These are phyloP conservation scores for Mesoclemmys tuberculata DNA, from an alignment of 2,113 vertebrate species.

Conservation along the genomic window DNA sequence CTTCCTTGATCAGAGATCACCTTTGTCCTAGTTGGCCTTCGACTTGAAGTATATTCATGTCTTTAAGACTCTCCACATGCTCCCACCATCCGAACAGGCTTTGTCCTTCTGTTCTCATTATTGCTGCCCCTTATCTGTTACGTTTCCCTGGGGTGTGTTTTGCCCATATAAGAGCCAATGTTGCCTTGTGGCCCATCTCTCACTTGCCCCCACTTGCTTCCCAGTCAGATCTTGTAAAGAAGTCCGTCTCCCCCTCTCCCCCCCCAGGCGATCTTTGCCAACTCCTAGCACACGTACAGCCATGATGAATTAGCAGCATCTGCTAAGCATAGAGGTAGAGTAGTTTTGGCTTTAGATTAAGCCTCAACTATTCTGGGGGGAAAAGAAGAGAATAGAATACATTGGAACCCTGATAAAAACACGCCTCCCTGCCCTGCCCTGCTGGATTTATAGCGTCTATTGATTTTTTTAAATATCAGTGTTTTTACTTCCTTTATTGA, in stretches of 20 bases:
- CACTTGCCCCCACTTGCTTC: background rate
- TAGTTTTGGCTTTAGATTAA: background rate
- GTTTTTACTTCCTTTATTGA: background rate
- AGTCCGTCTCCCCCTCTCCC: too few relatives aligned
- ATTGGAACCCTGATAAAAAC: background rate
- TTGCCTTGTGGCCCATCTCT: background rate
- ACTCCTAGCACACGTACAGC: background rate
- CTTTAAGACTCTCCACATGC: background rate
- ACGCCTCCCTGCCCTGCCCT: background rate
- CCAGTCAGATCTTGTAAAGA: background rate
- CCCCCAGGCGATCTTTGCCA: background rate
- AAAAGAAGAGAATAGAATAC: background rate
- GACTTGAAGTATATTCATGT: background rate
- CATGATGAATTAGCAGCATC: background rate
- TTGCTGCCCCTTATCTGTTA: background rate
- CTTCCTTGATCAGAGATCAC: background rate
- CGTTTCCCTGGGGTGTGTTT: background rate
- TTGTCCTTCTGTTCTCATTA: background rate
- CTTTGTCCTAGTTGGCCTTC: background rate
- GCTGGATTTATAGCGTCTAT: background rate
- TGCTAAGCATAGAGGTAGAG: background rate
- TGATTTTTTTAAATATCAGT: background rate
- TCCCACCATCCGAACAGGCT: background rate
- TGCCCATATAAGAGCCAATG: background rate
- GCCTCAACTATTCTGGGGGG: background rate